Conservation (phyloP, 2,888 invertebrate genomes). For the Dione vanillae region DNA sequence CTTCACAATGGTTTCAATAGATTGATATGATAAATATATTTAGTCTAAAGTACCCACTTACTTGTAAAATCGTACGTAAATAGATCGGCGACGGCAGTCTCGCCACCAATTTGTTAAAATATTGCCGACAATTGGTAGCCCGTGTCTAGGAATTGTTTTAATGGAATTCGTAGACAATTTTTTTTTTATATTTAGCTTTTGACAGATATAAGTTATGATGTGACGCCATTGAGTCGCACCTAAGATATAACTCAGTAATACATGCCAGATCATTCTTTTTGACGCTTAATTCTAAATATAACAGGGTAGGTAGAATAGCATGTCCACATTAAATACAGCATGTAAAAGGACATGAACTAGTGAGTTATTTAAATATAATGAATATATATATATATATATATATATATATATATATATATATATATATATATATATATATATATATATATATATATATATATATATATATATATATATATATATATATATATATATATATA, state of each 20-base stretch:
- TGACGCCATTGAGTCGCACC: neutral
- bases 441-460: too few species aligned
- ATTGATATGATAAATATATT: neutral
- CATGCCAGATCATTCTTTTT: too few species aligned
- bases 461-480: too few species aligned
- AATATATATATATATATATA: too few species aligned
- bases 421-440: too few species aligned
- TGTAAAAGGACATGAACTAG: too few species aligned
- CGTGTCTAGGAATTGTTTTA: slow-evolving; percentile 36
- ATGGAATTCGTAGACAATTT: slow-evolving; percentile 19
- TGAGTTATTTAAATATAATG: too few species aligned
- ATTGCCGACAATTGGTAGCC: slow-evolving; percentile 33
- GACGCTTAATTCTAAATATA: too few species aligned
- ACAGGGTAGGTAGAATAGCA: too few species aligned
- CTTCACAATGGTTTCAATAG: neutral
- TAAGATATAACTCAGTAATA: neutral
- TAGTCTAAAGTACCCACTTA: neutral
- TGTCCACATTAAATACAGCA: too few species aligned
- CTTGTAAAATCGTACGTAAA: slow-evolving; percentile 32
- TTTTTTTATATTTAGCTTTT: slow-evolving; percentile 6
- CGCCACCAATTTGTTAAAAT: slow-evolving; percentile 47
- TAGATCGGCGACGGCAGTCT: slow-evolving; percentile 48
- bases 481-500: too few species aligned
- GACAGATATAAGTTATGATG: neutral
- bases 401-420: too few species aligned